A percentile compares a stretch with the other conserved stretches of the same genome.
These are phyloP conservation scores for Echiichthys vipera DNA, from an alignment of 2,797 vertebrate species.

Conservation along the genomic window DNA sequence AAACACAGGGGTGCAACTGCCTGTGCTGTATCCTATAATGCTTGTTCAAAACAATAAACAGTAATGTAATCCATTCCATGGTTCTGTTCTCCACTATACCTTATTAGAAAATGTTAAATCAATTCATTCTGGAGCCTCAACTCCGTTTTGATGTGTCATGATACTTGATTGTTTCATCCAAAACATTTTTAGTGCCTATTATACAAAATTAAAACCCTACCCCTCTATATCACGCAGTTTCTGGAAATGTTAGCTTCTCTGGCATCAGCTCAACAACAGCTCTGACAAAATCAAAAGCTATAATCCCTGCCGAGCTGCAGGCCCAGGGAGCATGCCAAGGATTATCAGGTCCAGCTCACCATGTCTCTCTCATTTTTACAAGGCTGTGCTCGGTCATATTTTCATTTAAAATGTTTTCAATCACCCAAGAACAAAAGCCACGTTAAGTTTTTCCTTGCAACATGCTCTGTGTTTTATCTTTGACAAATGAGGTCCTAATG, in stretches of 20 bases:
- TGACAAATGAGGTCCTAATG: slow-evolving; percentile 26
- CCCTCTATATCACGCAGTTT: slow-evolving; percentile 6
- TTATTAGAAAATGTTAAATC: background rate
- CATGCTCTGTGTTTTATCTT: slow-evolving; percentile 13
- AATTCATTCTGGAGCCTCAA: background rate
- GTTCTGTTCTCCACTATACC: background rate
- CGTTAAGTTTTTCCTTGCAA: background rate
- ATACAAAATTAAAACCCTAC: slow-evolving; percentile 11
- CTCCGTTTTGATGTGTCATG: background rate
- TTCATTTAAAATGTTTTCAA: slow-evolving; percentile 34
- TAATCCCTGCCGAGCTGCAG: slow-evolving; percentile 40
- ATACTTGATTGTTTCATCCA: background rate
- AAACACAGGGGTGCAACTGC: background rate
- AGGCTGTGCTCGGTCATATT: slow-evolving; percentile 20
- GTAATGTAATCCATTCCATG: background rate
- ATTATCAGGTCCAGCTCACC: slow-evolving; percentile 46
- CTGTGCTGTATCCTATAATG: background rate
- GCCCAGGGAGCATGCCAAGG: slow-evolving; percentile 39
- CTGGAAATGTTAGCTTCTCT: slow-evolving; percentile 28
- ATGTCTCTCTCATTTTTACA: slow-evolving; percentile 52
- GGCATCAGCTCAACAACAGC: slow-evolving; percentile 50
- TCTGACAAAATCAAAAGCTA: slow-evolving; percentile 56
- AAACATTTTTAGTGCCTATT: slow-evolving; percentile 7
- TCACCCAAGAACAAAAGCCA: slow-evolving; percentile 17
- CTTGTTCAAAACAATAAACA: background rate